phyloP scores from a whole-genome alignment of 2,797 vertebrate genomes.

The Orestias chungarensis region DNA sequence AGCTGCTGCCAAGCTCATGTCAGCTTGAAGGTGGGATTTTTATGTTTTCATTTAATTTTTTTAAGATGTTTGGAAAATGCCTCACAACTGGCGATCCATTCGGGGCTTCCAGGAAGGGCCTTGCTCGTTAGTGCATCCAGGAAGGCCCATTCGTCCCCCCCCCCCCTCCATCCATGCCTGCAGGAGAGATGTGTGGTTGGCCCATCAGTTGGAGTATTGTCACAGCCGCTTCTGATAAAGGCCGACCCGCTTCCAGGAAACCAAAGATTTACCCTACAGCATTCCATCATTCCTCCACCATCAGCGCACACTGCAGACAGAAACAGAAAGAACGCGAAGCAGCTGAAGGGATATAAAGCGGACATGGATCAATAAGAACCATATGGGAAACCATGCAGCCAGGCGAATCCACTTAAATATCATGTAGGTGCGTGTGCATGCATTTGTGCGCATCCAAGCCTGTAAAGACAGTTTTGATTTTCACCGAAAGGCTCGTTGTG shows the following conservation, averaged over 20 bases:
- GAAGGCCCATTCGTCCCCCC: constrained; percentile 68
- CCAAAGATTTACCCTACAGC: constrained; percentile 77
- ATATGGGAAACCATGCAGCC: constrained; percentile 73
- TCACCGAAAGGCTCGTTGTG: constrained; percentile 49
- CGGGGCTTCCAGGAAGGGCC: constrained; percentile 73
- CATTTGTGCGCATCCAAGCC: constrained; percentile 15
- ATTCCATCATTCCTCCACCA: constrained; percentile 78
- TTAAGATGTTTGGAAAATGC: constrained; percentile 52
- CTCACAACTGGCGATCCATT: constrained; percentile 39
- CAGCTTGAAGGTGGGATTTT: constrained; percentile 46
- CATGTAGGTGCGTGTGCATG: constrained; percentile 13
- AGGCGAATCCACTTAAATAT: constrained; percentile 38
- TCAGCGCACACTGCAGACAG: constrained; percentile 51
- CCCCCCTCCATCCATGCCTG: constrained; percentile 63
- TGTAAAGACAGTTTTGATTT: constrained; percentile 23
- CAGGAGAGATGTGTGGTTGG: constrained; percentile 68
- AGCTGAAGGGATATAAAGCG: constrained; percentile 56
- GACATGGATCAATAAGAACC: constrained; percentile 75
- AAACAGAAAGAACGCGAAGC: constrained; percentile 37
- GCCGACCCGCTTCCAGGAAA: constrained; percentile 78
- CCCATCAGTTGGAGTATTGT: constrained; percentile 72
- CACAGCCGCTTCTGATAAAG: constrained; percentile 81
- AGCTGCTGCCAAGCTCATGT: constrained; percentile 45
- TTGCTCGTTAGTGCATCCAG: constrained; percentile 74
- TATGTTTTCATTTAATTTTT: no score